Conservation (phyloP, 2,113 vertebrate species). For the Garra rufa region DNA sequence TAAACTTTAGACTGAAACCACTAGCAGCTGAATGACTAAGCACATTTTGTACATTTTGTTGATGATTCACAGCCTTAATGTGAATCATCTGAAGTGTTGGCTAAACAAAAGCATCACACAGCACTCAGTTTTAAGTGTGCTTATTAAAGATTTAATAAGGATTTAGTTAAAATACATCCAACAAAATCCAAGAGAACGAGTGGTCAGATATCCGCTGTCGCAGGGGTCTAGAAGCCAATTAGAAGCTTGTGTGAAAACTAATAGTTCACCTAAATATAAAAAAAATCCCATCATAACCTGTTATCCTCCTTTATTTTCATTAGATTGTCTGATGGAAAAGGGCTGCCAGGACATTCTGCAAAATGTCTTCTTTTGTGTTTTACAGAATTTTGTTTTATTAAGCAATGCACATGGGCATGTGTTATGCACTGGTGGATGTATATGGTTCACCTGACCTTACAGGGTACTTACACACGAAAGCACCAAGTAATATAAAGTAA, state of each 20-base stretch:
- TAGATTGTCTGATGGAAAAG: neutral
- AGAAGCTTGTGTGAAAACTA: neutral
- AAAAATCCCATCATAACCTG: too few relatives aligned
- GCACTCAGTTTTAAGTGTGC: neutral
- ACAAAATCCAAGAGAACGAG: neutral
- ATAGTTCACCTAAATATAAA: neutral
- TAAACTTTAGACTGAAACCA: slow-evolving; percentile 3
- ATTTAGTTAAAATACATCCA: neutral
- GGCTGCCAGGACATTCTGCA: neutral
- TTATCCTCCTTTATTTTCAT: too few relatives aligned
- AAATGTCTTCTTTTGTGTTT: neutral
- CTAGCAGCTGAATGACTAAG: neutral
- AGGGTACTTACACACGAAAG: neutral
- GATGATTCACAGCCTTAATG: neutral
- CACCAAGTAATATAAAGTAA: neutral
- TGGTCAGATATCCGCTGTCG: neutral
- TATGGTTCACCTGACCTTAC: neutral
- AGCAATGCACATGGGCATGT: neutral
- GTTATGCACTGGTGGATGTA: neutral
- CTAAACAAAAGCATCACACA: neutral
- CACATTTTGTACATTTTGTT: neutral
- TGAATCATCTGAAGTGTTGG: slow-evolving; percentile 7
- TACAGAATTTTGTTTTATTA: neutral
- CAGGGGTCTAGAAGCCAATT: neutral
- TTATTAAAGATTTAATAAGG: neutral